These are phyloP conservation scores for Umimayanthus chanpuru DNA, from an alignment of 92 coral and sea anemone genomes.

Conservation along the genomic window DNA sequence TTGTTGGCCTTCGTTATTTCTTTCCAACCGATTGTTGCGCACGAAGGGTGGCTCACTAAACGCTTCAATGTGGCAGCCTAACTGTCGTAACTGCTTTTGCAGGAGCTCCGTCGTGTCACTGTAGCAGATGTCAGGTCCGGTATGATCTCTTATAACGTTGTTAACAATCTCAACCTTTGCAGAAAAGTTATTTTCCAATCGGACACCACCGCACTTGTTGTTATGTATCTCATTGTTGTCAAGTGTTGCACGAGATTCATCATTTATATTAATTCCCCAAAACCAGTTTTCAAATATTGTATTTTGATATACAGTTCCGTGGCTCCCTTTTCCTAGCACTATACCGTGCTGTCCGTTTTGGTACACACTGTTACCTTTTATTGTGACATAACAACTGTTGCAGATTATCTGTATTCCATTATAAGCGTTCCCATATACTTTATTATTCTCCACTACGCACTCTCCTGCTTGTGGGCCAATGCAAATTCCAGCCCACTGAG, in stretches of 20 bases:
- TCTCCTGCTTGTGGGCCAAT: conserved; percentile 10
- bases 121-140: neutral
- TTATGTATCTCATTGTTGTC: conserved; percentile 10
- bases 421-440: neutral
- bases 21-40: neutral
- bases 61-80: too few species aligned
- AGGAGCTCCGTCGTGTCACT: neutral
- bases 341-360: conserved; percentile 6
- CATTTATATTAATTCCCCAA: conserved; percentile 18
- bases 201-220: conserved; percentile 28
- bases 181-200: neutral
- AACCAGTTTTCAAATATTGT: conserved; percentile 32
- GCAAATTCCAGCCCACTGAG: conserved; percentile 4
- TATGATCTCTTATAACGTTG: conserved; percentile 16
- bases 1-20: conserved; percentile 30
- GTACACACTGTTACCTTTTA: neutral
- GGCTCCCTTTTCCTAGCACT: neutral
- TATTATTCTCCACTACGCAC: neutral
- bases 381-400: neutral
- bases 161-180: neutral
- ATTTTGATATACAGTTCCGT: neutral
- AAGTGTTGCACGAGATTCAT: neutral
- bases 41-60: conserved; percentile 10
- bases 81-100: too few species aligned
- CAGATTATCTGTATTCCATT: neutral